These are phyloP conservation scores for Apostichopus parvimensis DNA, from an alignment of 35 echinoderm and acorn worm species.

Conservation along the genomic window DNA sequence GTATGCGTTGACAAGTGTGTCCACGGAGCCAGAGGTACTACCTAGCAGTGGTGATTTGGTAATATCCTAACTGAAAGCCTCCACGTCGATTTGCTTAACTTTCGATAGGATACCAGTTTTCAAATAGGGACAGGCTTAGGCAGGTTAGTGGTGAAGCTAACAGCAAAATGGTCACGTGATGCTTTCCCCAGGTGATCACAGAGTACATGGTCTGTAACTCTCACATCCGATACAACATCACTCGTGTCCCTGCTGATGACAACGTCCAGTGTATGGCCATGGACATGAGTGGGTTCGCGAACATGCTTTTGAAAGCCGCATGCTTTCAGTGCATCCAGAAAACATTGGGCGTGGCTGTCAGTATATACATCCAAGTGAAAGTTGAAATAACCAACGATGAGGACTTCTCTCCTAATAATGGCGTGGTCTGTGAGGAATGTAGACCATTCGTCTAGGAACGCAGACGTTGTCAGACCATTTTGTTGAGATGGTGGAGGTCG, in stretches of 20 bases:
- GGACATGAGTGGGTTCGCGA: too few species aligned
- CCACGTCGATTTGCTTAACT: not conserved
- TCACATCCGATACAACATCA: not conserved
- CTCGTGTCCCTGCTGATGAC: too few species aligned
- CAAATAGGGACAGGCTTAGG: not conserved
- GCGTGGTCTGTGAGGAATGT: not conserved
- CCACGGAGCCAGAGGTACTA: not conserved
- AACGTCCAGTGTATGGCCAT: not conserved
- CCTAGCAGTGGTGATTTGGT: not conserved
- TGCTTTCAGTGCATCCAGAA: not conserved
- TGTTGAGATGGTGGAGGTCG: slow-evolving; percentile 2
- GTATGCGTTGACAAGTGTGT: not conserved
- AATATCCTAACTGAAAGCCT: not conserved
- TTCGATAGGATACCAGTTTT: not conserved
- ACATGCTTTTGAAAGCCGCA: too few species aligned
- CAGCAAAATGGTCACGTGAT: not conserved
- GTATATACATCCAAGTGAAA: not conserved
- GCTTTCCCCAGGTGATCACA: not conserved
- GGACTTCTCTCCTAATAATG: not conserved
- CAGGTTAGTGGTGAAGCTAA: not conserved
- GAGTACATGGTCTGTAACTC: not conserved
- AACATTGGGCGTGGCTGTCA: not conserved
- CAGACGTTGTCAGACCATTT: not conserved
- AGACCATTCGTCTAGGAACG: not conserved
- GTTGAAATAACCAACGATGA: not conserved